phyloP scores from a whole-genome alignment of 2,113 vertebrate species.

The Ibidorhyncha struthersii region DNA sequence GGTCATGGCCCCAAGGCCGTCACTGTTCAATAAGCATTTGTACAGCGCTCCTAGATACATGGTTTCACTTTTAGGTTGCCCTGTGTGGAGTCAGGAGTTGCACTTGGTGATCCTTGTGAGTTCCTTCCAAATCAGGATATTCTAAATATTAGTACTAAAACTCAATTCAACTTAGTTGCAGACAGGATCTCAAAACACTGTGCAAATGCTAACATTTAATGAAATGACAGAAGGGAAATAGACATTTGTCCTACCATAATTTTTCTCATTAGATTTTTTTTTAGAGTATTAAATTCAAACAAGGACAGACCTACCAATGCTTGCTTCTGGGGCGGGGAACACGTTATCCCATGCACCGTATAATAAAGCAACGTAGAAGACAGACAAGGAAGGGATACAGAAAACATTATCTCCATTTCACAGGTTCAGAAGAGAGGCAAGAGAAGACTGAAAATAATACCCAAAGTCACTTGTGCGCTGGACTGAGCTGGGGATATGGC shows the following conservation, averaged over 20 bases:
- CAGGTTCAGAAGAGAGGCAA: not conserved
- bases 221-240: not conserved
- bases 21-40: not conserved
- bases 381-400: not conserved
- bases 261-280: not conserved
- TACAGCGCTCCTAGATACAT: fast-evolving
- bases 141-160: not conserved
- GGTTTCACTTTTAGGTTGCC: not conserved
- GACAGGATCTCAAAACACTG: not conserved
- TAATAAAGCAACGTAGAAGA: not conserved
- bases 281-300: not conserved
- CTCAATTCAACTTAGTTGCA: not conserved
- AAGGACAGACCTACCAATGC: not conserved
- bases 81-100: not conserved
- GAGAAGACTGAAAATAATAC: not conserved
- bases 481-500: not conserved
- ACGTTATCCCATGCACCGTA: fast-evolving
- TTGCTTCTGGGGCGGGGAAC: not conserved
- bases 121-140: not conserved
- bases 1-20: not conserved
- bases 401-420: not conserved
- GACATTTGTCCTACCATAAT: not conserved
- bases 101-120: fast-evolving
- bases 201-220: not conserved
- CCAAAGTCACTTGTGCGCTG: not conserved